Evolutionary conservation across 2,113 vertebrate genomes (phyloP).

Genomic region (Montifringilla adamsi): DNA sequence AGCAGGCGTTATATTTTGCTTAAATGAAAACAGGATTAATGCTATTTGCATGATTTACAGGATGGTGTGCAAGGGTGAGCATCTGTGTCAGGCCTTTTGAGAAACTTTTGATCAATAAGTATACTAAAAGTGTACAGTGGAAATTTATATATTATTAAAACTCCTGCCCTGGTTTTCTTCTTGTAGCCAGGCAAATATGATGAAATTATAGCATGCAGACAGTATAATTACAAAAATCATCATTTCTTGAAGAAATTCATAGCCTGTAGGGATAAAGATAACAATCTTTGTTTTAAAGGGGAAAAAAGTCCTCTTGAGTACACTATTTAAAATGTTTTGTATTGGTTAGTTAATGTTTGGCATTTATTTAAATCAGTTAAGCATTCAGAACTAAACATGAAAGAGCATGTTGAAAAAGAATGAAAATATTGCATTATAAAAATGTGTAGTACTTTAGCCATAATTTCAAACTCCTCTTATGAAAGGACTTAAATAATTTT

Average conservation of each 20-base stretch:
- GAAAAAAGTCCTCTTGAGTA: neutral
- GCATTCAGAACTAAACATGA: neutral
- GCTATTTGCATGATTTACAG: neutral
- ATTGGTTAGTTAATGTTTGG: neutral
- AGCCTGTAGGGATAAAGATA: neutral
- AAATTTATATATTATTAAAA: constrained; percentile 12
- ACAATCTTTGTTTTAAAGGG: neutral
- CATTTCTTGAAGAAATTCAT: neutral
- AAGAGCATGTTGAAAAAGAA: neutral
- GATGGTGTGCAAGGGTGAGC: neutral
- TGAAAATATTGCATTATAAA: neutral
- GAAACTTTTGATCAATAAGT: neutral
- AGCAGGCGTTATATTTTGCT: neutral
- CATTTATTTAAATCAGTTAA: constrained; percentile 2
- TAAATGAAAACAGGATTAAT: neutral
- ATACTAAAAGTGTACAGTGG: neutral
- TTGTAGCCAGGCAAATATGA: neutral
- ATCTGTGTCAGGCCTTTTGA: neutral
- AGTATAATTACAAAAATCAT: constrained; percentile 29
- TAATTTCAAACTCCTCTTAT: neutral
- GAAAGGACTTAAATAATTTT: neutral
- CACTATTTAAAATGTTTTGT: neutral
- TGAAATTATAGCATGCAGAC: neutral
- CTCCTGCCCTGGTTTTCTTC: neutral
- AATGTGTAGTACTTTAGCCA: neutral